A percentile compares a stretch with the other conserved stretches of the same genome.
phyloP scores from a whole-genome alignment of 2,888 invertebrate species.

The Tetheella fluctuosa region DNA sequence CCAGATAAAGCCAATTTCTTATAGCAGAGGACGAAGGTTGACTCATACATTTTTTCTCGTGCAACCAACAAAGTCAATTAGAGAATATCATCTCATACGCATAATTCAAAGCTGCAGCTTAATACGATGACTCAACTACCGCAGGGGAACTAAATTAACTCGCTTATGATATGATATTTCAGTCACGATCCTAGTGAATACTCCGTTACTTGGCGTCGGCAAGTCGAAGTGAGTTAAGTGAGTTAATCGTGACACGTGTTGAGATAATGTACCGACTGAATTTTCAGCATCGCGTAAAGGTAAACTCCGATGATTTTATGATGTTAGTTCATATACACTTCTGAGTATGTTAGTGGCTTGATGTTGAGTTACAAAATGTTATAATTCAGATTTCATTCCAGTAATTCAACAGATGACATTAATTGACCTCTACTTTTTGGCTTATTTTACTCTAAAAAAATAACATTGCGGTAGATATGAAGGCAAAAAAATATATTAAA shows the following conservation, averaged over 20 bases:
- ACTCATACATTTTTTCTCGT: not conserved
- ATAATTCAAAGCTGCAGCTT: slow-evolving; percentile 11
- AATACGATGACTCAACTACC: slow-evolving; percentile 22
- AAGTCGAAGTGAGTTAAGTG: slow-evolving; percentile 57
- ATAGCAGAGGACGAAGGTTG: not conserved
- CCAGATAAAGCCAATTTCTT: not conserved
- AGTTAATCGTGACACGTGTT: slow-evolving; percentile 69
- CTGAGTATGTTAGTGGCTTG: not conserved
- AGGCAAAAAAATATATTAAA: not conserved
- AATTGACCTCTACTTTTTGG: too few relatives aligned
- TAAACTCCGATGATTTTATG: slow-evolving; percentile 14
- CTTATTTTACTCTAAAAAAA: not conserved
- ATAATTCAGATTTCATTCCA: not conserved
- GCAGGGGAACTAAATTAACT: slow-evolving; percentile 52
- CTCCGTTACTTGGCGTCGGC: slow-evolving; percentile 47
- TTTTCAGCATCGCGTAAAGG: slow-evolving; percentile 28
- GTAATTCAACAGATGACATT: not conserved
- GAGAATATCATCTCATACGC: not conserved
- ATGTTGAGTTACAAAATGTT: not conserved
- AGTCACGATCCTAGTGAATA: slow-evolving; percentile 64
- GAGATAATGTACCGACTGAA: slow-evolving; percentile 47
- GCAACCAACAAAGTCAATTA: slow-evolving; percentile 1
- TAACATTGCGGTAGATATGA: too few relatives aligned
- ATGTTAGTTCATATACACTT: slow-evolving; percentile 8
- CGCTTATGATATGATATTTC: slow-evolving; percentile 65